These are phyloP conservation scores for Schizopygopsis malacanthus DNA, from an alignment of 2,797 vertebrate genomes.

Conservation along the genomic window DNA sequence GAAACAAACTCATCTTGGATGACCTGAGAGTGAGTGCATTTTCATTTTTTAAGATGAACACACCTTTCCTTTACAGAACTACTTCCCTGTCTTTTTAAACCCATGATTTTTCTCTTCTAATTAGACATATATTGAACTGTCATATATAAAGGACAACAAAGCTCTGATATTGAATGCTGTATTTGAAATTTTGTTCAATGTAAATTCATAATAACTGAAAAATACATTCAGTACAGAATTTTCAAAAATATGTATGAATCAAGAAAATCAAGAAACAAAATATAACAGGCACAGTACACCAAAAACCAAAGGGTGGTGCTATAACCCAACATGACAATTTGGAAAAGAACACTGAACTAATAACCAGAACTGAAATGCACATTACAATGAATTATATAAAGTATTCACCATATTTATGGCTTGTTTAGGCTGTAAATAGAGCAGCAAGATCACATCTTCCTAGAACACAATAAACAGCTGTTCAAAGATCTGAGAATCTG, in stretches of 20 bases:
- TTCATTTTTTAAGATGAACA: neutral
- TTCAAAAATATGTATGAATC: neutral
- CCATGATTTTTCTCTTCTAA: neutral
- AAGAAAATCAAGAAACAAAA: neutral
- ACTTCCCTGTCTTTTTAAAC: neutral
- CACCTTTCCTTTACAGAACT: neutral
- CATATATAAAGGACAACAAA: neutral
- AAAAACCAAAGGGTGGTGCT: neutral
- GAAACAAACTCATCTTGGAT: neutral
- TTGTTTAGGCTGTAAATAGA: conserved; percentile 29
- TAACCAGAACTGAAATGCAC: neutral
- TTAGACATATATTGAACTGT: neutral
- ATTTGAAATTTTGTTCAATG: conserved; percentile 20
- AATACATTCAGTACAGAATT: neutral
- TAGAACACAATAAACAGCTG: neutral
- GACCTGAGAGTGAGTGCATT: neutral
- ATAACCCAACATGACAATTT: neutral
- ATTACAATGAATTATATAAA: neutral
- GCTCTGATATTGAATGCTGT: neutral
- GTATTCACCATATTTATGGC: conserved; percentile 1
- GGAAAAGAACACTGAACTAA: conserved; percentile 1
- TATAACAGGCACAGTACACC: neutral
- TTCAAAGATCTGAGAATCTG: neutral
- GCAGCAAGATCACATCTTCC: conserved; percentile 19
- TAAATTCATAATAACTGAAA: conserved; percentile 20